These are phyloP conservation scores for Bombyx mori DNA, from an alignment of 1,140 invertebrate species.

Conservation along the genomic window DNA sequence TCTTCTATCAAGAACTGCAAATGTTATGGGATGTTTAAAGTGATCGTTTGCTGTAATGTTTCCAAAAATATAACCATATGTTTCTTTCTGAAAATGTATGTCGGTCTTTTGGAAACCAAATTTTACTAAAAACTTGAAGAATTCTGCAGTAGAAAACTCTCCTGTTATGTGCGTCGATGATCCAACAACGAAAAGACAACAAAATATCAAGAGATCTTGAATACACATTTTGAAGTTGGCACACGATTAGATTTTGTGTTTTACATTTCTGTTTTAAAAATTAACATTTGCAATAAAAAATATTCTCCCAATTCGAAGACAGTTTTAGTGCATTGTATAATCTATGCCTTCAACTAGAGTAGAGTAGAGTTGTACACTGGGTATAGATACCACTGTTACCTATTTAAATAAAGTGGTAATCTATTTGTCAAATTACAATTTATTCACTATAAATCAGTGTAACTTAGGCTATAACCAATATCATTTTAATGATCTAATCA, in stretches of 20 bases:
- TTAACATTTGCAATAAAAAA: constrained; percentile 1
- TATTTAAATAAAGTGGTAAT: too few relatives aligned
- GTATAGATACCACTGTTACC: too few relatives aligned
- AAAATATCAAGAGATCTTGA: constrained; percentile 38
- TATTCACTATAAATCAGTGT: too few relatives aligned
- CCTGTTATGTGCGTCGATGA: constrained; percentile 51
- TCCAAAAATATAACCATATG: constrained; percentile 95
- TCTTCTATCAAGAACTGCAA: constrained; percentile 88
- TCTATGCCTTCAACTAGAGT: too few relatives aligned
- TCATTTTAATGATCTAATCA: too few relatives aligned
- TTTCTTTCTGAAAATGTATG: constrained; percentile 81
- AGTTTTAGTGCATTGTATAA: too few relatives aligned
- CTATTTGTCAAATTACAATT: too few relatives aligned
- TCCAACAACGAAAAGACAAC: constrained; percentile 28
- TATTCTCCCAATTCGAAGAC: not conserved
- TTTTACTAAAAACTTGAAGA: constrained; percentile 93
- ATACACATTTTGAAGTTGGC: constrained; percentile 40
- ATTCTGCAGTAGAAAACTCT: constrained; percentile 68
- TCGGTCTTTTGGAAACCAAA: constrained; percentile 98
- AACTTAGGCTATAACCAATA: too few relatives aligned
- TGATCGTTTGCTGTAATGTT: constrained; percentile 85
- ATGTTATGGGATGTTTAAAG: constrained; percentile 80
- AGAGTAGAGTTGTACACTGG: too few relatives aligned
- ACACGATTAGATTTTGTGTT: not conserved
- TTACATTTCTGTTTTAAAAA: constrained; percentile 2